These are phyloP conservation scores for Nannobrachium achirus DNA, from an alignment of 2,113 vertebrate genomes.

Conservation along the genomic window DNA sequence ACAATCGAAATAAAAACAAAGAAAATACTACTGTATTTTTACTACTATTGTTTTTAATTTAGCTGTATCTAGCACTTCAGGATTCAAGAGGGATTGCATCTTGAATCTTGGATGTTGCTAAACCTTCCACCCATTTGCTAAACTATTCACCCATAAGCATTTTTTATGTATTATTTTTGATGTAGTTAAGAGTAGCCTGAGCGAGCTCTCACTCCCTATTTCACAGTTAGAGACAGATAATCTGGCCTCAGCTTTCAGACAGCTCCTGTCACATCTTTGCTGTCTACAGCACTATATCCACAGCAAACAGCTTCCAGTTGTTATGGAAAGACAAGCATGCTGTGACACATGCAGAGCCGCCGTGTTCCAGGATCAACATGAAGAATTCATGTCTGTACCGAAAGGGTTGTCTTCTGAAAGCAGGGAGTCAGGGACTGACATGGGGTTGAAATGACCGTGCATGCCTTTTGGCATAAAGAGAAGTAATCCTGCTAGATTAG, in stretches of 20 bases:
- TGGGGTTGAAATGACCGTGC: slow-evolving; percentile 60
- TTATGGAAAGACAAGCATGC: slow-evolving; percentile 67
- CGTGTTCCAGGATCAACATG: slow-evolving; percentile 73
- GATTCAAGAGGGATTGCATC: too few species aligned
- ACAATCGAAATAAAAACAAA: too few species aligned
- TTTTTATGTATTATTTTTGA: too few species aligned
- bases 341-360: slow-evolving; percentile 74
- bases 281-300: slow-evolving; percentile 57
- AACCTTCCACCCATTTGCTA: too few species aligned
- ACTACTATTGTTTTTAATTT: too few species aligned
- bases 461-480: slow-evolving; percentile 55
- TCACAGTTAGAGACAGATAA: slow-evolving; percentile 28
- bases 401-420: slow-evolving; percentile 40
- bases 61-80: too few species aligned
- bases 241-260: slow-evolving; percentile 46
- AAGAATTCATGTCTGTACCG: slow-evolving; percentile 74
- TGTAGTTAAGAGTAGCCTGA: slow-evolving; percentile 2
- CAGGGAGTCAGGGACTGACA: slow-evolving; percentile 60
- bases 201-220: slow-evolving; percentile 11
- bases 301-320: slow-evolving; percentile 72
- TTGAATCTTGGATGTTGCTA: too few species aligned
- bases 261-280: slow-evolving; percentile 57
- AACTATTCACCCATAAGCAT: too few species aligned
- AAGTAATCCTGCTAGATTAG: slow-evolving; percentile 36
- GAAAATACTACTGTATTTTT: too few species aligned